Evolutionary conservation across 2,797 vertebrate genomes (phyloP).

Genomic region (Gallinago solitaria): DNA sequence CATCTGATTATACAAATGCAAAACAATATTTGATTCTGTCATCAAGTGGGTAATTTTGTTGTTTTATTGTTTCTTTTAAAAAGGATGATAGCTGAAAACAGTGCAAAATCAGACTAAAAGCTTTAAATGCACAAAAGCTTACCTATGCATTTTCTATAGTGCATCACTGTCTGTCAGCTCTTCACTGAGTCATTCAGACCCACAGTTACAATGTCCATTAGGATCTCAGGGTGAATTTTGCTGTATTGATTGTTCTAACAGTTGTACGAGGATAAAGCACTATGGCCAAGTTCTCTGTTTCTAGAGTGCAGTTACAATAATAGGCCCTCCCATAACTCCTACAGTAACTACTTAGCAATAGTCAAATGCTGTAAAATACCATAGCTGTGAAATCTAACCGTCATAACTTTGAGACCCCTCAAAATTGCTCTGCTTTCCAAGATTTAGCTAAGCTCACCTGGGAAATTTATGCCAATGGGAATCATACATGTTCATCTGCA

Average conservation of each 20-base stretch:
- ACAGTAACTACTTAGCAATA: background rate
- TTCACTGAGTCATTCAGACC: background rate
- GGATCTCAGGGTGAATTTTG: background rate
- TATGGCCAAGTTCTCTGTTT: background rate
- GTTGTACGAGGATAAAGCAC: background rate
- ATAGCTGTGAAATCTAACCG: background rate
- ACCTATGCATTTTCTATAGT: background rate
- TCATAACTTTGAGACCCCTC: background rate
- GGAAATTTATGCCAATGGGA: constrained; percentile 2
- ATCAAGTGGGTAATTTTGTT: constrained; percentile 10
- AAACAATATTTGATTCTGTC: constrained; percentile 11
- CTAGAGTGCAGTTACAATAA: background rate
- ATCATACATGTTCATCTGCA: background rate
- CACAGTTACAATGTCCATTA: background rate
- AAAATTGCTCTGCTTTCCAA: constrained; percentile 6
- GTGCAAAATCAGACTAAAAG: constrained; percentile 22
- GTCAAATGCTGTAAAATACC: background rate
- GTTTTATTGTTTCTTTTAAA: constrained; percentile 19
- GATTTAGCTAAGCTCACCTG: background rate
- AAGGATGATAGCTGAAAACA: background rate
- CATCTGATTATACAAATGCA: background rate
- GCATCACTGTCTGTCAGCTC: constrained; percentile 3
- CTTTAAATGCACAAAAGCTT: constrained; percentile 2
- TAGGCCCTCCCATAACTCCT: background rate
- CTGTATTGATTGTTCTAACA: background rate